phyloP scores from a whole-genome alignment of 2,797 vertebrate genomes.

The Poecilia gillii region DNA sequence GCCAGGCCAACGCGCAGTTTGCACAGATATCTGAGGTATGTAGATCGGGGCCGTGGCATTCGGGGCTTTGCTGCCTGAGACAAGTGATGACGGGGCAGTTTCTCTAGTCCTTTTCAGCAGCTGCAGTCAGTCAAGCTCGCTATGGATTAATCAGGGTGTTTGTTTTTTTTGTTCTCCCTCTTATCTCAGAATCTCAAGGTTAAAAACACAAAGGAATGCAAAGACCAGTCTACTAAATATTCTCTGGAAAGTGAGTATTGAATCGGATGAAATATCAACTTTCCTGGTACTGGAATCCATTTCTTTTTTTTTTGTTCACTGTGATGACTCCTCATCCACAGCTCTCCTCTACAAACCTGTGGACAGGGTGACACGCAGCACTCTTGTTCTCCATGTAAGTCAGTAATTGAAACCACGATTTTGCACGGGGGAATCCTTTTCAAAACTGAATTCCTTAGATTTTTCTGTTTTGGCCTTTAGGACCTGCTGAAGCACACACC shows the following conservation, averaged over 20 bases:
- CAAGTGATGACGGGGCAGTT: slow-evolving; percentile 62
- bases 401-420: not conserved
- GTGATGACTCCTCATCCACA: slow-evolving; percentile 66
- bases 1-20: slow-evolving; percentile 97
- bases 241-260: slow-evolving; percentile 93
- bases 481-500: slow-evolving; percentile 98
- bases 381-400: slow-evolving; percentile 96
- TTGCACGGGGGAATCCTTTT: not conserved
- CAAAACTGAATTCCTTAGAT: slow-evolving; percentile 4
- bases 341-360: slow-evolving; percentile 97
- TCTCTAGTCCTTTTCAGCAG: slow-evolving; percentile 8
- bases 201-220: slow-evolving; percentile 92
- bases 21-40: slow-evolving; percentile 98
- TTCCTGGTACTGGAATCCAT: not conserved
- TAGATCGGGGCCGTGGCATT: slow-evolving; percentile 41
- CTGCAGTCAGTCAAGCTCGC: slow-evolving; percentile 30
- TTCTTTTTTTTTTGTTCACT: not conserved
- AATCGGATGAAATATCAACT: slow-evolving; percentile 28
- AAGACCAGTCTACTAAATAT: slow-evolving; percentile 90
- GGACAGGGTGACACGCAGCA: slow-evolving; percentile 97
- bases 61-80: slow-evolving; percentile 46
- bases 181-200: slow-evolving; percentile 90
- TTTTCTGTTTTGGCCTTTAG: slow-evolving; percentile 67
- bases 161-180: slow-evolving; percentile 23
- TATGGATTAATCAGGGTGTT: slow-evolving; percentile 35